A percentile compares a stretch with the other conserved stretches of the same genome.
Evolutionary conservation across 2,888 invertebrate species (phyloP).

Genomic region (Nezara viridula): DNA sequence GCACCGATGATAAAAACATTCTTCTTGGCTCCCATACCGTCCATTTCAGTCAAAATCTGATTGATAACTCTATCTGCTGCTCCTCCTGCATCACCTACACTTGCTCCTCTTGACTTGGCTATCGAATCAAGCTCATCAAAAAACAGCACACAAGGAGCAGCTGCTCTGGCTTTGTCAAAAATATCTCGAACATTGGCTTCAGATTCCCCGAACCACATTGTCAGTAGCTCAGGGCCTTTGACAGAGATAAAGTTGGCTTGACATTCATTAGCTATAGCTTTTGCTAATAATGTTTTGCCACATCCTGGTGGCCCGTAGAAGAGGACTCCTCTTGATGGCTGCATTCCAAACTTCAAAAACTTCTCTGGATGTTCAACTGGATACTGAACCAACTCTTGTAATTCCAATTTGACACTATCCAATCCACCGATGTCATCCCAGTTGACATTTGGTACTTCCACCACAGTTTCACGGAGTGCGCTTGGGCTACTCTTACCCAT

Average conservation of each 20-base stretch:
- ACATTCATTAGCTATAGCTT: slow-evolving; percentile 99
- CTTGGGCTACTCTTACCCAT: slow-evolving; percentile 99
- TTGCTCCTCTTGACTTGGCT: slow-evolving; percentile 98
- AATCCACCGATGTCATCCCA: slow-evolving; percentile 98
- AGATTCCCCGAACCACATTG: slow-evolving; percentile 99
- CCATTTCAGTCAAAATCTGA: slow-evolving; percentile 99
- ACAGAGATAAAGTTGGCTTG: slow-evolving; percentile 99
- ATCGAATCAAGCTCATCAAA: slow-evolving; percentile 99
- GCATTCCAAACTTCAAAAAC: slow-evolving; percentile 99
- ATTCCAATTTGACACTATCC: slow-evolving; percentile 93
- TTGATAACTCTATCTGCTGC: slow-evolving; percentile 99
- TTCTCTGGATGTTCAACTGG: slow-evolving; percentile 99
- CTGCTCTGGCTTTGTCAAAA: slow-evolving; percentile 99
- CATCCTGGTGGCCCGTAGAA: slow-evolving; percentile 99
- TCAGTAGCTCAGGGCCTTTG: slow-evolving; percentile 96
- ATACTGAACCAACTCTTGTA: slow-evolving; percentile 96
- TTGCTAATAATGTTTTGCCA: slow-evolving; percentile 94
- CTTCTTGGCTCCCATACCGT: slow-evolving; percentile 99
- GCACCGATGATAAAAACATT: slow-evolving; percentile 99
- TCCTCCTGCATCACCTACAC: slow-evolving; percentile 96
- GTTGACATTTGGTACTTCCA: slow-evolving; percentile 96
- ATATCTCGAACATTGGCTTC: slow-evolving; percentile 99
- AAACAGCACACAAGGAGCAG: slow-evolving; percentile 98
- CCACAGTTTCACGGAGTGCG: slow-evolving; percentile 97
- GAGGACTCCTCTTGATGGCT: slow-evolving; percentile 96